Percentiles rank a stretch among this genome's conserved stretches.
Conservation (phyloP, 30 jellyfish, hydroid and myxozoan species). For the Turritopsis dohrnii region DNA sequence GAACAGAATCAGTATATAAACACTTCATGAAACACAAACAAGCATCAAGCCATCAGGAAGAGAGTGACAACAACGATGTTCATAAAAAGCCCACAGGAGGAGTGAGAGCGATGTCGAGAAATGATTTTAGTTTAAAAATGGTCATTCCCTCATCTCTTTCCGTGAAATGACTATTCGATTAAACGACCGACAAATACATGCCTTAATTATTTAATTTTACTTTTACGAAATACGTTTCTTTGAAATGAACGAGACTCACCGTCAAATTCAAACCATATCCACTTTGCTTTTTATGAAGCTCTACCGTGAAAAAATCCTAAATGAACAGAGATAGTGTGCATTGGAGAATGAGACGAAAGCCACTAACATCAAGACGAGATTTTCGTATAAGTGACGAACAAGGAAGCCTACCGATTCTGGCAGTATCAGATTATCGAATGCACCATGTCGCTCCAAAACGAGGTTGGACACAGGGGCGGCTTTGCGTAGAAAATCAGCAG, state of each 20-base stretch:
- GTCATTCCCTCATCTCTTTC: too few species aligned
- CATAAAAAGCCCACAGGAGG: too few species aligned
- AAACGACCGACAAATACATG: too few species aligned
- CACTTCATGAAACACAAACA: neutral
- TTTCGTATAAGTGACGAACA: too few species aligned
- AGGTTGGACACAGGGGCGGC: conserved; percentile 46
- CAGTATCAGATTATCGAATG: conserved; percentile 46
- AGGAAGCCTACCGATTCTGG: conserved; percentile 83
- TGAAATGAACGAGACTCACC: conserved; percentile 25
- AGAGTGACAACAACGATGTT: too few species aligned
- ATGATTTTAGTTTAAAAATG: too few species aligned
- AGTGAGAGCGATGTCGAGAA: too few species aligned
- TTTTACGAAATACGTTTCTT: neutral
- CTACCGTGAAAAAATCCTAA: conserved; percentile 87
- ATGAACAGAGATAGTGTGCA: neutral
- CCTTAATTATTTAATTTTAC: neutral
- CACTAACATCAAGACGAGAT: too few species aligned
- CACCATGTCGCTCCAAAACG: conserved; percentile 63
- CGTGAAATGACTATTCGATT: too few species aligned
- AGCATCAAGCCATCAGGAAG: neutral
- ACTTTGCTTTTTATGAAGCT: conserved; percentile 63
- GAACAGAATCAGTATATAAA: neutral
- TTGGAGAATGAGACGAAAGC: neutral
- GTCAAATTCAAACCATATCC: conserved; percentile 83
- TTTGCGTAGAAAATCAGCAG: conserved; percentile 62